Conservation (phyloP, 2,888 invertebrate species). For the Erebia palarica region DNA sequence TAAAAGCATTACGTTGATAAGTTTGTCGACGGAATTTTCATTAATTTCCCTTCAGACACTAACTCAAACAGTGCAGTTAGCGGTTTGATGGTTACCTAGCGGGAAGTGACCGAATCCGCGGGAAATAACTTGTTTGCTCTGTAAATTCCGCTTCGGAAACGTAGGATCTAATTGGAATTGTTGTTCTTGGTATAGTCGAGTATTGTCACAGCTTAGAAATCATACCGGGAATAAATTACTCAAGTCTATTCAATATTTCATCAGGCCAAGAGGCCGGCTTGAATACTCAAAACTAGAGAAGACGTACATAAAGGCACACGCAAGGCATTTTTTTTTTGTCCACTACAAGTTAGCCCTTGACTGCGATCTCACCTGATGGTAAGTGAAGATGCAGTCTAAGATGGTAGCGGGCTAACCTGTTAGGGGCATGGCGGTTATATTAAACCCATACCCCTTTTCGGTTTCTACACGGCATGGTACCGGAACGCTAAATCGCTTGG, state of each 20-base stretch:
- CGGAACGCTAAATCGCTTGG: too few species aligned
- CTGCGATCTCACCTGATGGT: too few species aligned
- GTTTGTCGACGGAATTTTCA: constrained; percentile 32
- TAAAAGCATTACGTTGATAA: constrained; percentile 33
- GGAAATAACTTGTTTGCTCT: constrained; percentile 47
- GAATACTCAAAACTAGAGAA: constrained; percentile 82
- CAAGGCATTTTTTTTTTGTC: constrained; percentile 82
- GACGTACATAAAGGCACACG: constrained; percentile 81
- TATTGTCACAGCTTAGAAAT: constrained; percentile 30
- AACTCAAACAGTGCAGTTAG: constrained; percentile 38
- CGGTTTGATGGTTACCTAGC: constrained; percentile 35
- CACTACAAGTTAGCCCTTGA: too few species aligned
- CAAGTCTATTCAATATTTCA: constrained; percentile 81
- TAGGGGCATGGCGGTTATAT: too few species aligned
- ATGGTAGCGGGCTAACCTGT: too few species aligned
- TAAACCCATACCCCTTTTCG: too few species aligned
- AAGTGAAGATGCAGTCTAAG: too few species aligned
- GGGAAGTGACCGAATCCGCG: constrained; percentile 41
- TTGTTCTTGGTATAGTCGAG: constrained; percentile 45
- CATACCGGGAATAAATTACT: constrained; percentile 74
- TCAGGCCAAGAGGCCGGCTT: constrained; percentile 77
- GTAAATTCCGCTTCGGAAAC: constrained; percentile 46
- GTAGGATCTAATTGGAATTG: constrained; percentile 61
- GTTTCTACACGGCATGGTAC: too few species aligned
- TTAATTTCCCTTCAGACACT: constrained; percentile 34